Evolutionary conservation across 2,113 vertebrate species (phyloP).

Genomic region (Acrocephalus kingi): DNA sequence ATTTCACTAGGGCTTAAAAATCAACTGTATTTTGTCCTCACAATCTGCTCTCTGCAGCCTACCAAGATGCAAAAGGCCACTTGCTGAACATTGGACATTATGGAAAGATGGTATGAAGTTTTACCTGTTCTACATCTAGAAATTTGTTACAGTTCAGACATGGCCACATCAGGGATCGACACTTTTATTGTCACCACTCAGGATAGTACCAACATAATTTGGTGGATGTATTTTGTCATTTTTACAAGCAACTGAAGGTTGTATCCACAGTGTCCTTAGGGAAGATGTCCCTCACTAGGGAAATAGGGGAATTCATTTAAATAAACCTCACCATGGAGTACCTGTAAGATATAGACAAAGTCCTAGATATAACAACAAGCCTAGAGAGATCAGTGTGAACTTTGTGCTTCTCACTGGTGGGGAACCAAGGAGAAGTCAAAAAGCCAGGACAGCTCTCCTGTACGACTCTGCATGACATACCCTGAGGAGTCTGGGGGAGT

Average conservation of each 20-base stretch:
- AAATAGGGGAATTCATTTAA: not conserved
- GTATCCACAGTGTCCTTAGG: not conserved
- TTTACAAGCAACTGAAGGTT: not conserved
- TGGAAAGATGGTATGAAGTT: not conserved
- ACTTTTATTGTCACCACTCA: not conserved
- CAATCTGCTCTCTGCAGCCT: not conserved
- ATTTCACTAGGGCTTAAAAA: not conserved
- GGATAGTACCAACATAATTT: not conserved
- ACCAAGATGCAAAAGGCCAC: not conserved
- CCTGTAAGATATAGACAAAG: not conserved
- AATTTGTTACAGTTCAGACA: not conserved
- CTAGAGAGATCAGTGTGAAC: not conserved
- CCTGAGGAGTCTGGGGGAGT: not conserved
- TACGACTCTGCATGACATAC: not conserved
- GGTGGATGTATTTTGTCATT: not conserved
- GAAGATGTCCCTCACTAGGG: not conserved
- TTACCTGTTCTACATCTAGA: not conserved
- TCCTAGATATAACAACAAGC: not conserved
- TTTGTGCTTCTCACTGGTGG: not conserved
- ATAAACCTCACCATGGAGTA: not conserved
- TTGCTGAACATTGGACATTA: not conserved
- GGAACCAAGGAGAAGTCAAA: not conserved
- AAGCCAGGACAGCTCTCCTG: not conserved
- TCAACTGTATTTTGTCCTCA: not conserved
- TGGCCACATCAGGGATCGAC: not conserved